phyloP scores from a whole-genome alignment of 37 sponge, comb jelly and placozoan genomes.

The Halisarca cf. caerulea region DNA sequence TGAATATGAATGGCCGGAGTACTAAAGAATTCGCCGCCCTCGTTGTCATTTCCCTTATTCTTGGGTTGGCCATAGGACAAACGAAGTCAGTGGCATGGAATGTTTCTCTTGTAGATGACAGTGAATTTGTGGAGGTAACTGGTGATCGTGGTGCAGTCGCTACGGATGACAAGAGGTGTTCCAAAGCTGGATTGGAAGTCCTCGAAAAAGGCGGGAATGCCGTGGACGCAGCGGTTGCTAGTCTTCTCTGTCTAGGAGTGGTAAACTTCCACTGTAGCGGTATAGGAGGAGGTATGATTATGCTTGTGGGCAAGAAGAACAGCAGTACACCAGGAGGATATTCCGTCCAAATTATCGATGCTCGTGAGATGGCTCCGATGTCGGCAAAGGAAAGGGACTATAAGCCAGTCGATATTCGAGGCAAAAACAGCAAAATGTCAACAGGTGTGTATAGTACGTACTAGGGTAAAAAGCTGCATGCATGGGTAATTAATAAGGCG shows the following conservation, averaged over 20 bases:
- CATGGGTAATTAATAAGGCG: too few relatives aligned
- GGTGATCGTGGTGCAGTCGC: background rate
- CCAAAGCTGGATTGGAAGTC: slow-evolving; percentile 27
- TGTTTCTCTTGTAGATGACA: too few relatives aligned
- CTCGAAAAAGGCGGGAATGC: slow-evolving; percentile 47
- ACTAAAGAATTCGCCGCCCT: too few relatives aligned
- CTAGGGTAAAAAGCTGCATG: too few relatives aligned
- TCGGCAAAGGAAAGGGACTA: slow-evolving; percentile 1
- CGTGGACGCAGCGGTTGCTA: slow-evolving; percentile 68
- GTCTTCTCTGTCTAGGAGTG: slow-evolving; percentile 54
- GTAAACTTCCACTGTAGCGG: slow-evolving; percentile 57
- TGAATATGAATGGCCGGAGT: too few relatives aligned
- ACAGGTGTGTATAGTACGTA: slow-evolving; percentile 53
- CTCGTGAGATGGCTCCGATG: slow-evolving; percentile 52
- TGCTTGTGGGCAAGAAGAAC: slow-evolving; percentile 45
- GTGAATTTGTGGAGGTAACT: too few relatives aligned
- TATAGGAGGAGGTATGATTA: slow-evolving; percentile 67
- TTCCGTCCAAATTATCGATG: slow-evolving; percentile 28
- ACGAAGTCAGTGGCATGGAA: too few relatives aligned
- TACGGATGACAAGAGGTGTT: slow-evolving; percentile 11
- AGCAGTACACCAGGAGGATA: background rate
- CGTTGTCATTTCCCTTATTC: too few relatives aligned
- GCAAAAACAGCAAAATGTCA: background rate
- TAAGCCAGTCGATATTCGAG: background rate
- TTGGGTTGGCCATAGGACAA: too few relatives aligned